Percentiles rank a stretch among this genome's conserved stretches.
Evolutionary conservation across 2,113 vertebrate genomes (phyloP).

Genomic region (Balaenoptera acutorostrata): DNA sequence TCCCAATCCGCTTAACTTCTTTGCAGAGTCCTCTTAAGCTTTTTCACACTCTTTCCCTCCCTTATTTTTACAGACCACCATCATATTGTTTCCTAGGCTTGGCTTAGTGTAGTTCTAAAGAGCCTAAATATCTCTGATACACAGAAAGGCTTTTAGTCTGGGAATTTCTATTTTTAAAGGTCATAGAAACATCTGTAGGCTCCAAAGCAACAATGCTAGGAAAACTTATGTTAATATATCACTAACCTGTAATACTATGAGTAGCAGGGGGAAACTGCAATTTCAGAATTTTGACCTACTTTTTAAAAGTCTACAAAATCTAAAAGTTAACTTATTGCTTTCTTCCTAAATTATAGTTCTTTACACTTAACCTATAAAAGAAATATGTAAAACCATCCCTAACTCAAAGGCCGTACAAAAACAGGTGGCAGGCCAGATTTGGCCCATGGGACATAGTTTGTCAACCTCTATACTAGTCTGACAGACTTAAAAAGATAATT

Average conservation of each 20-base stretch:
- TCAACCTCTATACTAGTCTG: not conserved
- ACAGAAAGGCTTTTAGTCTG: not conserved
- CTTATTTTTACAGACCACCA: slow-evolving; percentile 4
- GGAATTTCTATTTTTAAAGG: slow-evolving; percentile 13
- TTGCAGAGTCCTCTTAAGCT: not conserved
- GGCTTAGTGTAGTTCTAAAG: not conserved
- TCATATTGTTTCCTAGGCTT: not conserved
- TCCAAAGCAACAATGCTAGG: not conserved
- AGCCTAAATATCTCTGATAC: not conserved
- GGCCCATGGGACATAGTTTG: not conserved
- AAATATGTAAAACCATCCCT: not conserved
- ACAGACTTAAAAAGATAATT: not conserved
- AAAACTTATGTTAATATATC: not conserved
- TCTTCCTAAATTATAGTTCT: not conserved
- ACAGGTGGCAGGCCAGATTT: not conserved
- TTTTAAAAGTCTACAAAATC: not conserved
- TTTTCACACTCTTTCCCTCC: not conserved
- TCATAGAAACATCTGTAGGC: not conserved
- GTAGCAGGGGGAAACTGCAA: not conserved
- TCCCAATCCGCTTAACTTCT: not conserved
- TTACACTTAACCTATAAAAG: not conserved
- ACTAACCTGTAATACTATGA: not conserved
- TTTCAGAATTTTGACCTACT: not conserved
- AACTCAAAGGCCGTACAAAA: not conserved
- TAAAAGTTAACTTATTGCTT: not conserved